Base-by-base conservation (phyloP, 2,113 vertebrate species). In the Burhinus bistriatus region DNA sequence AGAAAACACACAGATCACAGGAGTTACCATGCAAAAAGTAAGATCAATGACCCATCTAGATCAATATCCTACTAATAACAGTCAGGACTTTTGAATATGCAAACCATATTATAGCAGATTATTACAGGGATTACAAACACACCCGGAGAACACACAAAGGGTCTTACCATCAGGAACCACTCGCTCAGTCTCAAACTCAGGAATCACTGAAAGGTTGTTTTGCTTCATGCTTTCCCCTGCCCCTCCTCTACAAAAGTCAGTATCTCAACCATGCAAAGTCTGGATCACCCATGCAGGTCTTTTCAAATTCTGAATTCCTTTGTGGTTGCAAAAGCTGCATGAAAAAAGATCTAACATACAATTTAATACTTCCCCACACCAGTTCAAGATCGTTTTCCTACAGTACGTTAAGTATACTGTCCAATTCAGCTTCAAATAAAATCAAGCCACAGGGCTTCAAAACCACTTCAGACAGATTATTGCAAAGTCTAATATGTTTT, bases 391-490 rank as follows among this genome's bases (percentile, higher is more conserved):
- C 1, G 0, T 49, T 94, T 92, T 88, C 69, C 80, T 51, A 32
- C 34, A 82, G 34, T 9, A 69, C 32, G 9, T 29, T 71, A 87
- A 80, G 25, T 5, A 38, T 11, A 68, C 77, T 68, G 61, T 45
- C 95, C 95, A 91, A 83, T 93, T 73, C 73, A 52, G 3, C 87
- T 95, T 85, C 45, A 84, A 89, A 91, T 91, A 91, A 94, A 89
- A 87, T 69, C 83, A 92, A 95, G 94, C 61, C 95, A 88, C 44
- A 69, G 73, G 83, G 38, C 70, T 95, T 93, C 87, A 89, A 72
- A 89, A 79, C 73, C 52, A 78, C 78, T 95, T 82, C 90, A 93
- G 96, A 88, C 49, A 92, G 90, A 92, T 91, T 95, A 95, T 36
- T 94, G 66, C 62, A 42, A 49, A 84, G 70, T 58, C 62, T 94